Evolutionary conservation across 2,113 vertebrate genomes (phyloP), one percentile per base, ranked within the genome.

Genomic region (Ochotona curzoniae): DNA sequence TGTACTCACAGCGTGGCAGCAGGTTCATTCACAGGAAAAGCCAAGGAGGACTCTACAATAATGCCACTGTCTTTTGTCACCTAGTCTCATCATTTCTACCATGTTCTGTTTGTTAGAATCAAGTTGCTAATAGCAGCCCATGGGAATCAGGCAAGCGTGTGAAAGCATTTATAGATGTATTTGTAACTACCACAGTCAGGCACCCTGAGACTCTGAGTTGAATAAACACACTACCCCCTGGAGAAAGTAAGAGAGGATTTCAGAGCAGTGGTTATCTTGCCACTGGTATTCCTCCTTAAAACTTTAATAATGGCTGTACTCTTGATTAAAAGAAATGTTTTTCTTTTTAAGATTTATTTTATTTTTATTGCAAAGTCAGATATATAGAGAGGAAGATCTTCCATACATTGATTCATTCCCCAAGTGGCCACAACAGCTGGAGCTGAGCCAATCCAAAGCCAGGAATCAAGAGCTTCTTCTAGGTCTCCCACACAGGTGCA

Each of bases 11-110:
- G 18, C 44, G 49, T 13, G 15, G 18, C n/a, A n/a, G 74, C 69
- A 71, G 70, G 26, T 69, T 89, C 89, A 79, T 73, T 71, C 64
- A 51, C 51, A 38, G 89, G 44, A 51, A 44, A 75, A 93, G 92
- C 18, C 66, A 38, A 81, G 8, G 32, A 87, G 54, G n/a, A 63
- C 35, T 11, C 54, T 18, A 57, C 54, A 57, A 57, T 57, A 57
- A 57, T 57, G 54, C 54, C 26, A 63, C 0, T 69, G 44, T 75
- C 57, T 78, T 93, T 87, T 38, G 25, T 87, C 66, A 79, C 60
- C 32, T 61, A 49, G 30, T 67, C 47, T 87, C 71, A 26, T 83
- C 44, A 80, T 5, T 47, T 80, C 35, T 28, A 44, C 61, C 35
- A 25, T 61, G 61, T 81, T 82, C 35, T 18, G 67, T 61, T 63